phyloP scores from a whole-genome alignment of 2,113 vertebrate species.

The Pyrgilauda ruficollis region DNA sequence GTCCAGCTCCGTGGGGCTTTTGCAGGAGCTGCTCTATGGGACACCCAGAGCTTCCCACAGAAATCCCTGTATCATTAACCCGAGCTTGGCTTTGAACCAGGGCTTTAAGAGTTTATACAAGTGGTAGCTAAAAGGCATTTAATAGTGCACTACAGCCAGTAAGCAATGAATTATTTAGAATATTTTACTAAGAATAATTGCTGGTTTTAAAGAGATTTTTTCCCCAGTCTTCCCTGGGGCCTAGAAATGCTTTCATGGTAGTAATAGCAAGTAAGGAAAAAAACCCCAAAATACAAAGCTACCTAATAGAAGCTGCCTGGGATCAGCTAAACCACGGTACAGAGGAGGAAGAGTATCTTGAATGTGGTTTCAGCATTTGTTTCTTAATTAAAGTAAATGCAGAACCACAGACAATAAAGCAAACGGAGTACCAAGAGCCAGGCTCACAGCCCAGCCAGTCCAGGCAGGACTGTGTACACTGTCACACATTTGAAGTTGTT shows the following conservation, averaged over 20 bases:
- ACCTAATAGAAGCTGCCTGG: neutral
- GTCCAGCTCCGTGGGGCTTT: fast-evolving
- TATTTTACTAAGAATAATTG: slow-evolving; percentile 66
- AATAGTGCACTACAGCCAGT: slow-evolving; percentile 49
- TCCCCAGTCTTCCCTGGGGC: neutral
- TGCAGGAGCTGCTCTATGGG: neutral
- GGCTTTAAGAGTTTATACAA: slow-evolving; percentile 31
- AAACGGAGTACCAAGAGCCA: neutral
- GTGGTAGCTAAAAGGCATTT: slow-evolving; percentile 62
- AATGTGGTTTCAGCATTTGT: neutral
- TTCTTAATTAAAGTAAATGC: slow-evolving; percentile 29
- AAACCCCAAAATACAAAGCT: neutral
- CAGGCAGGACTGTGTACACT: neutral
- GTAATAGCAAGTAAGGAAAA: neutral
- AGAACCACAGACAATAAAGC: neutral
- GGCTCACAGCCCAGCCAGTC: neutral
- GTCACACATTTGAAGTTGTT: neutral
- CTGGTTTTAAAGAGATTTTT: slow-evolving; percentile 19
- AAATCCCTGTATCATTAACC: neutral
- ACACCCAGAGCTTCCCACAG: neutral
- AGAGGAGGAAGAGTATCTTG: neutral
- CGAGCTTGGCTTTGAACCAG: slow-evolving; percentile 36
- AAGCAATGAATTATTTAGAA: slow-evolving; percentile 66
- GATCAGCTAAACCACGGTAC: neutral
- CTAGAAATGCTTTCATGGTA: neutral